Evolutionary conservation across 30 jellyfish, hydroid and myxozoan genomes (phyloP).

Genomic region (Mastigias papua): DNA sequence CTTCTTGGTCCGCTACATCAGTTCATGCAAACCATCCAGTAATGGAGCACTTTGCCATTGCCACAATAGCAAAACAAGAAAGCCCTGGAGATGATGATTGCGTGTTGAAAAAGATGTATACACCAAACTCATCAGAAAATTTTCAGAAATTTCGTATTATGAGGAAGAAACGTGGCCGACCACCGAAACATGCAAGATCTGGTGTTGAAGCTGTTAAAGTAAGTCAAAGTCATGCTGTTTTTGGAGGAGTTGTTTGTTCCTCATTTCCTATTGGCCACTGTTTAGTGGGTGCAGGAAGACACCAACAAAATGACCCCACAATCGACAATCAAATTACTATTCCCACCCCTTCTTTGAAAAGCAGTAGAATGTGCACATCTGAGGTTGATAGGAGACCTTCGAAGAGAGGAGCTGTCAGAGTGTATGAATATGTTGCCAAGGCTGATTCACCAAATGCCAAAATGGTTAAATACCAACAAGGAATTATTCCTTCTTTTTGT

Average conservation of each 20-base stretch:
- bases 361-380: constrained; percentile 42
- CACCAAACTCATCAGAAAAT: not conserved
- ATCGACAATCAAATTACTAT: not conserved
- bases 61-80: not conserved
- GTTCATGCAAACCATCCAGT: not conserved
- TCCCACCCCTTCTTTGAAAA: constrained; percentile 11
- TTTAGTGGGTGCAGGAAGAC: not conserved
- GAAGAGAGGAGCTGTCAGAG: constrained; percentile 37
- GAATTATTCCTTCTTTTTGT: constrained; percentile 23
- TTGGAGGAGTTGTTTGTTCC: not conserved
- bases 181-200: constrained; percentile 46
- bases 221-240: not conserved
- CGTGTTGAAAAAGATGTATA: constrained; percentile 17
- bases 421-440: constrained; percentile 49
- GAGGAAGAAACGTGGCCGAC: constrained; percentile 66
- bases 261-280: not conserved
- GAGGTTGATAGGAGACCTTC: constrained; percentile 27
- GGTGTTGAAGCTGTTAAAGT: not conserved
- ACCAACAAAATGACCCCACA: not conserved
- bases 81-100: not conserved
- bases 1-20: not conserved
- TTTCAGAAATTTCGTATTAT: not conserved
- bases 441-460: constrained; percentile 54
- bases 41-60: not conserved
- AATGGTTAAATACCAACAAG: constrained; percentile 65